phyloP scores from a whole-genome alignment of 2,888 invertebrate species.

The Heliconius erato region DNA sequence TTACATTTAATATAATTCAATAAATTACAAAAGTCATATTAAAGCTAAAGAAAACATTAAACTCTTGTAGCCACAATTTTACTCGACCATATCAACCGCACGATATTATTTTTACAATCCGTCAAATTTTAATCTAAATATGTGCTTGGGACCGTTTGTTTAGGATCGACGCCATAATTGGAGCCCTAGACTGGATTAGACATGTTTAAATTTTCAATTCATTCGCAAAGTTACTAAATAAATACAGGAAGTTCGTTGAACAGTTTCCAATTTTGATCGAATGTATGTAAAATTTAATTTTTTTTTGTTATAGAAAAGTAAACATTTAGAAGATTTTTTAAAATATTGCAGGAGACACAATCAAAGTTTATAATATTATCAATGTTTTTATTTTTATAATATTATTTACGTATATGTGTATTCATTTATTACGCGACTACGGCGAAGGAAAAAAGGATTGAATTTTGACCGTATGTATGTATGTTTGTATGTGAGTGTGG shows the following conservation, averaged over 20 bases:
- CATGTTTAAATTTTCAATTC: slow-evolving; percentile 49
- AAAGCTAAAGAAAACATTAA: not conserved
- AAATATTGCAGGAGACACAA: too few species aligned
- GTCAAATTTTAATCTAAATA: slow-evolving; percentile 51
- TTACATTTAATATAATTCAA: not conserved
- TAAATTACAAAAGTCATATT: not conserved
- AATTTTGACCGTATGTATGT: too few species aligned
- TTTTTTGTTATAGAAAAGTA: too few species aligned
- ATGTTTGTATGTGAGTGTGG: too few species aligned
- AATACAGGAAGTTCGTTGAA: slow-evolving; percentile 33
- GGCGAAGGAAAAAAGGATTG: too few species aligned
- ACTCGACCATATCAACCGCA: slow-evolving; percentile 32
- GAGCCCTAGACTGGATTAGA: slow-evolving; percentile 47
- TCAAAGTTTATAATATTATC: too few species aligned
- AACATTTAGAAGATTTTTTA: too few species aligned
- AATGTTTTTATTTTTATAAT: too few species aligned
- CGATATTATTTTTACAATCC: slow-evolving; percentile 49
- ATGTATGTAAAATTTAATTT: not conserved
- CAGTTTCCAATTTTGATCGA: slow-evolving; percentile 14
- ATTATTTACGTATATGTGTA: too few species aligned
- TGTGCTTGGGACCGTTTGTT: slow-evolving; percentile 47
- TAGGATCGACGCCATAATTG: slow-evolving; percentile 51
- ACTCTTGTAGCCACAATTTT: not conserved
- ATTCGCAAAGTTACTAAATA: slow-evolving; percentile 40
- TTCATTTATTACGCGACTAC: too few species aligned